Base-by-base conservation (phyloP, 2,888 invertebrate species). In the Hemaris fuciformis region DNA sequence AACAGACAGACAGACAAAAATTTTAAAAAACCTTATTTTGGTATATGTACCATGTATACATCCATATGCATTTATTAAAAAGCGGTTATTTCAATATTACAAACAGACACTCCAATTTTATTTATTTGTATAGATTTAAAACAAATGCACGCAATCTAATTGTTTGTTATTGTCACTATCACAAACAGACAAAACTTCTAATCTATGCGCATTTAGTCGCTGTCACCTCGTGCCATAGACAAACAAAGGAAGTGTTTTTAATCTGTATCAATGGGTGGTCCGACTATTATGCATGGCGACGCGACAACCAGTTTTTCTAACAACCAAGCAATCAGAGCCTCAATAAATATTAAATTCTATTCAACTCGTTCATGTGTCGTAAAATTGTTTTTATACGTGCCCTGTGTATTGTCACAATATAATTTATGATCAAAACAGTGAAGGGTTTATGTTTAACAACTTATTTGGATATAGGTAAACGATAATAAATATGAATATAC, bases 291-390 rank as follows among this genome's bases (percentile, higher is more conserved):
- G 71, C 75, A 73, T 71, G 69, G 71, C 70, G 75, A 75, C 70
- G 18, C 75, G 79, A 82, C 84, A 79, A 70, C 70, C 73, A 64
- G 68, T 74, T 79, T 80, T 80, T 81, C 80, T 78, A 74, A 76
- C 74, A 70, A 64, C 64, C 31, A 64, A 72, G 66, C 81, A 83
- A 84, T 84, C 83, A 76, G 84, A 83, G 81, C 82, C 80, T 76
- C 72, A 77, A 79, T 79, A 83, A 81, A 73, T 75, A 74, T 70
- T 76, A 74, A 74, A 74, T 71, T 66, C 34, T 65, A 62, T 68
- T 65, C 43, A 61, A 66, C 31, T 31, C 48, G 43, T 3, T 62
- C 65, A 64, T 66, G 64, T 53, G 61, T 68, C 65, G 43, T 45
- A 59, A 59, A 59, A 60, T 66, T 64, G 42, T 63, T 61, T n/a